phyloP scores from a whole-genome alignment of 1,140 invertebrate genomes.

The Lethrus apterus region DNA sequence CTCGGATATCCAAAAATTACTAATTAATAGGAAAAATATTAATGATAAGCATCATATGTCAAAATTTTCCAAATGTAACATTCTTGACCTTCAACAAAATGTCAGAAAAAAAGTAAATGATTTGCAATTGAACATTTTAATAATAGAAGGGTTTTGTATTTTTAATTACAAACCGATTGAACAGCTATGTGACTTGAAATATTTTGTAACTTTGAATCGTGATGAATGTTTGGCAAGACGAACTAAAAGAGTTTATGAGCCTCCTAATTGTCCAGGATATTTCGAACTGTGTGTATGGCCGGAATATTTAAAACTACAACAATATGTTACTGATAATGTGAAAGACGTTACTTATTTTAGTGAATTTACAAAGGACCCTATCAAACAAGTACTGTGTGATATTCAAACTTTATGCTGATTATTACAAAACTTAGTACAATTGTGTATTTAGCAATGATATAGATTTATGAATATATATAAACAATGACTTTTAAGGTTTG shows the following conservation, averaged over 20 bases:
- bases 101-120: not conserved
- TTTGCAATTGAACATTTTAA: constrained; percentile 46
- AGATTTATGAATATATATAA: too few relatives aligned
- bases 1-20: constrained; percentile 45
- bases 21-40: constrained; percentile 28
- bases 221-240: constrained; percentile 58
- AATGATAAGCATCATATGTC: too few relatives aligned
- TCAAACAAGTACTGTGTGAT: not conserved
- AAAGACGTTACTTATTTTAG: constrained; percentile 3
- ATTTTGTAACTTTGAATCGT: constrained; percentile 61
- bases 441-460: too few relatives aligned
- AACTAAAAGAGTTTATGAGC: constrained; percentile 57
- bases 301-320: constrained; percentile 43
- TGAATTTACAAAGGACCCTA: constrained; percentile 4
- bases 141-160: constrained; percentile 71
- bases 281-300: constrained; percentile 75
- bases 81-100: not conserved
- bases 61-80: not conserved
- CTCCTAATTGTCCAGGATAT: constrained; percentile 71
- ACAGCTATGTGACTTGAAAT: constrained; percentile 61
- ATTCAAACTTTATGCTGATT: too few relatives aligned
- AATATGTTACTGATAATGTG: not conserved
- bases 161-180: constrained; percentile 59
- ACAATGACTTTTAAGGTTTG: too few relatives aligned
- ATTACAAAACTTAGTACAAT: too few relatives aligned